Evolutionary conservation across 2,113 vertebrate genomes (phyloP), one percentile per base, ranked within the genome.

Genomic region (Copsychus sechellarum): DNA sequence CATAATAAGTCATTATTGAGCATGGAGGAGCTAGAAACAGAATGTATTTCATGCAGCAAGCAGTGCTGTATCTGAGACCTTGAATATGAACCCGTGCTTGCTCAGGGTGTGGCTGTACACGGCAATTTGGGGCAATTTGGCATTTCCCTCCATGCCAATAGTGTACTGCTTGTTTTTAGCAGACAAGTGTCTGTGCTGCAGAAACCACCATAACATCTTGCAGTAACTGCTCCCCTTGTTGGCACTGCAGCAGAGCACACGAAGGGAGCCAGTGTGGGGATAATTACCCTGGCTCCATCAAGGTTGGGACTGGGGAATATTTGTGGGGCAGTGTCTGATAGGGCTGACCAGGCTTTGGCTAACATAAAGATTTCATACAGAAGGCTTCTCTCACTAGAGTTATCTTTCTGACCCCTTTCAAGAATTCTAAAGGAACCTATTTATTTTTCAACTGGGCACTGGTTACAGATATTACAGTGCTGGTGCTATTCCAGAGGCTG

Each of bases 181-280:
- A 96, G 94, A 95, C 85, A 93, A 94, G 80, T 34, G 79, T 93
- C 88, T 96, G 88, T 1, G 1, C 51, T 88, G 67, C 88, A 90
- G 85, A 94, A 95, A 92, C 93, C 92, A 81, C 90, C 85, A 45
- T 24, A 78, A 53, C 70, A 13, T 81, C 89, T 65, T 22, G 45
- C 73, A 93, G 86, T 95, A 93, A 96, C 79, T 92, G 95, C 77
- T 81, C 60, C 60, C 69, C 36, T 95, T 96, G 95, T 95, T 94
- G 92, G 43, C 71, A 90, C 47, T 10, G 67, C 42, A 82, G 81
- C 87, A 76, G 38, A 56, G 64, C 16, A 3, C 92, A 56, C 67
- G 34, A 24, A 83, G 42, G 88, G 67, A 88, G 31, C 5, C 56
- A 90, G 10, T 5, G 10, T 36, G 58, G 29, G 45, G 71, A 36